Evolutionary conservation across 2,888 invertebrate species (phyloP).

Genomic region (Sesamia inferens): DNA sequence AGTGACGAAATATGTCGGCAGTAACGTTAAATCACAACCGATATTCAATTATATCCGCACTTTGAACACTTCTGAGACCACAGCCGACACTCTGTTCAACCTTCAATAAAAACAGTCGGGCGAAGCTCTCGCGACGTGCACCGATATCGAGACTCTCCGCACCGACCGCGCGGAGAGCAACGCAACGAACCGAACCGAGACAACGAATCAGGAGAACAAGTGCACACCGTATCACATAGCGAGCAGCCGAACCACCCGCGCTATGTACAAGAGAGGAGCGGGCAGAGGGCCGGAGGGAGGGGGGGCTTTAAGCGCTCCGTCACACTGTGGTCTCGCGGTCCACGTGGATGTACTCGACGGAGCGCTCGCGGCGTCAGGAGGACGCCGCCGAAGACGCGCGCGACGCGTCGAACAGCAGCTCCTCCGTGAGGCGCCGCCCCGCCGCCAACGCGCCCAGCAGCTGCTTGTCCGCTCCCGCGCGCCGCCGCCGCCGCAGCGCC

Average conservation of each 20-base stretch:
- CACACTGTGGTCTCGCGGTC: slow-evolving; percentile 98
- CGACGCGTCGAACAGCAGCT: slow-evolving; percentile 92
- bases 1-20: slow-evolving; percentile 3
- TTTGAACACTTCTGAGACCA: slow-evolving; percentile 3
- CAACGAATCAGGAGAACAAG: slow-evolving; percentile 60
- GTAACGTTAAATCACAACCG: slow-evolving; percentile 48
- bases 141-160: too few species aligned
- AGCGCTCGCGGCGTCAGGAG: slow-evolving; percentile 97
- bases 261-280: slow-evolving; percentile 42
- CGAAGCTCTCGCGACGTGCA: slow-evolving; percentile 17
- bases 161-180: slow-evolving; percentile 29
- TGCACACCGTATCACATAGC: slow-evolving; percentile 60
- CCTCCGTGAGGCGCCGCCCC: slow-evolving; percentile 92
- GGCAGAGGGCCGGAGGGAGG: slow-evolving; percentile 46
- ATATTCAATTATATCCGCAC: slow-evolving; percentile 4
- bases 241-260: slow-evolving; percentile 48
- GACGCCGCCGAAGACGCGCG: slow-evolving; percentile 89
- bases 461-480: slow-evolving; percentile 90
- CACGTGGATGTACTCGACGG: slow-evolving; percentile 97
- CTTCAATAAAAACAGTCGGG: slow-evolving; percentile 14
- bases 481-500: slow-evolving; percentile 89
- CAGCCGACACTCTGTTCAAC: slow-evolving; percentile 12
- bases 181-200: slow-evolving; percentile 44
- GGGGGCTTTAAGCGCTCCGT: slow-evolving; percentile 84
- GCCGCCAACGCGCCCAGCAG: slow-evolving; percentile 90